These are phyloP conservation scores for Antheraea mylitta DNA, from an alignment of 1,140 invertebrate species.

Conservation along the genomic window DNA sequence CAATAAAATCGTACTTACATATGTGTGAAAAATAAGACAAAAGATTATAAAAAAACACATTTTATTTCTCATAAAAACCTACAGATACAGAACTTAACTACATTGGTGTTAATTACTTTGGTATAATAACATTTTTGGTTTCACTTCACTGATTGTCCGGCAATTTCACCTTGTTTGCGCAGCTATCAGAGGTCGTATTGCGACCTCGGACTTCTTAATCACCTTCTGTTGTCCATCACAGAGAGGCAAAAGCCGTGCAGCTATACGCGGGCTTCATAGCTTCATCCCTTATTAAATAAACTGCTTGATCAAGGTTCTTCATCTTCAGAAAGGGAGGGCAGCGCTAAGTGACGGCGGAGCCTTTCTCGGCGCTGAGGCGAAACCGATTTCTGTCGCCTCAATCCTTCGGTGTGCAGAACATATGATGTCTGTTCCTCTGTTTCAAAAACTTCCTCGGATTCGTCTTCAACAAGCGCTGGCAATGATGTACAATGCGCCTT, in stretches of 20 bases:
- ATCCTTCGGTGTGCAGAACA: conserved; percentile 46
- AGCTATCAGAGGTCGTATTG: conserved; percentile 8
- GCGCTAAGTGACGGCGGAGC: conserved; percentile 53
- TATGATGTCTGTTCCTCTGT: conserved; percentile 53
- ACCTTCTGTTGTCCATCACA: conserved; percentile 5
- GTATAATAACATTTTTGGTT: conserved; percentile 24
- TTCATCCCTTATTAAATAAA: conserved; percentile 43
- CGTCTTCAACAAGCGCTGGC: conserved; percentile 66
- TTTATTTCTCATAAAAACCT: conserved; percentile 20
- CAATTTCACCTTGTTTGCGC: conserved; percentile 18
- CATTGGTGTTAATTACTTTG: conserved; percentile 25
- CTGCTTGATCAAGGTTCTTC: conserved; percentile 63
- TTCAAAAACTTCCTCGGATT: conserved; percentile 54
- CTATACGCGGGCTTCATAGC: conserved; percentile 41
- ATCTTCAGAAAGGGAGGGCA: conserved; percentile 69
- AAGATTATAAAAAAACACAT: conserved; percentile 21
- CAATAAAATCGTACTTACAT: not conserved
- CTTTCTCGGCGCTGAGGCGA: conserved; percentile 59
- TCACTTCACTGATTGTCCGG: conserved; percentile 26
- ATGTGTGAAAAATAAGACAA: conserved; percentile 13
- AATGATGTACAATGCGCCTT: conserved; percentile 43
- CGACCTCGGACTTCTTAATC: conserved; percentile 6
- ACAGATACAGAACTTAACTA: conserved; percentile 20
- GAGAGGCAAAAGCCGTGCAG: conserved; percentile 23
- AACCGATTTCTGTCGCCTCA: conserved; percentile 62